These are phyloP conservation scores for Hippoglossus hippoglossus DNA, from an alignment of 2,797 vertebrate genomes.

Conservation along the genomic window DNA sequence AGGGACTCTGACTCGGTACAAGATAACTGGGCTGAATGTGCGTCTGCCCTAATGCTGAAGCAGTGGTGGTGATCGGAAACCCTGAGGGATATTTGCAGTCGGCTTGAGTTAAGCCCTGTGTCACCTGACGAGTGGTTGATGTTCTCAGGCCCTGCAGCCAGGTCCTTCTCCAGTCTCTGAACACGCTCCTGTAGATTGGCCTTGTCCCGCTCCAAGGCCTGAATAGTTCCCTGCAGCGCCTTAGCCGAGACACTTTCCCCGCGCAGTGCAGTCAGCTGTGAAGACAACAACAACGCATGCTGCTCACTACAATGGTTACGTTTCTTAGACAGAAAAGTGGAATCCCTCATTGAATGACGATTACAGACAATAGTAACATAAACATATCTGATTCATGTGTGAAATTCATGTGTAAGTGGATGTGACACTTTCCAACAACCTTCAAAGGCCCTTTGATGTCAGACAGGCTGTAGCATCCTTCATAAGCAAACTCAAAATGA, in stretches of 20 bases:
- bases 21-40: too few relatives aligned
- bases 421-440: neutral
- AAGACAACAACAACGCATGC: slow-evolving; percentile 15
- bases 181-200: slow-evolving; percentile 88
- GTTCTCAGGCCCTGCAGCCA: slow-evolving; percentile 79
- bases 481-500: slow-evolving; percentile 5
- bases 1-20: too few relatives aligned
- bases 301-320: neutral
- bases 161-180: slow-evolving; percentile 89
- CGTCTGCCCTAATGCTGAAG: too few relatives aligned
- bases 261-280: slow-evolving; percentile 87
- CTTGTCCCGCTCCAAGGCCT: slow-evolving; percentile 92
- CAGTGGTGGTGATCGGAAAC: neutral
- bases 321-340: too few relatives aligned
- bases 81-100: too few relatives aligned
- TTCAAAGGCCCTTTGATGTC: neutral
- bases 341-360: neutral
- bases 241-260: slow-evolving; percentile 88
- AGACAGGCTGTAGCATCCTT: too few relatives aligned
- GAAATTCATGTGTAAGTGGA: too few relatives aligned
- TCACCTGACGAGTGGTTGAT: slow-evolving; percentile 83
- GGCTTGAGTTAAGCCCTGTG: neutral
- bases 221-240: slow-evolving; percentile 87
- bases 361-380: neutral
- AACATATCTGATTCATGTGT: neutral